These are phyloP conservation scores for Falco punctatus DNA, from an alignment of 2,113 vertebrate species.

Conservation along the genomic window DNA sequence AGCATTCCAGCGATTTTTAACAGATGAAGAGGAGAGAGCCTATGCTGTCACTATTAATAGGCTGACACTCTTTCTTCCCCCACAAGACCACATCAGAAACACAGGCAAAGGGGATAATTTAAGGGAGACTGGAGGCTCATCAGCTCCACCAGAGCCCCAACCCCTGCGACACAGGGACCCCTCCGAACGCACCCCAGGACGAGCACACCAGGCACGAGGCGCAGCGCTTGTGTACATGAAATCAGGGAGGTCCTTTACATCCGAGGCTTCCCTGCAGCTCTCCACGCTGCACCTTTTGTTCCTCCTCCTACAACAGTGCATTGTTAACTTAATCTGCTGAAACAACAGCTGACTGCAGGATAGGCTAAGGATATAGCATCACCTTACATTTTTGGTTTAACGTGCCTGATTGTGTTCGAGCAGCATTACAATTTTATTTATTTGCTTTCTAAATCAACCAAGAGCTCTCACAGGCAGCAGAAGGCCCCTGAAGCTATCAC, in stretches of 20 bases:
- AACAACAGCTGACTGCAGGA: background rate
- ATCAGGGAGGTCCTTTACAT: background rate
- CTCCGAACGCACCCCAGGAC: fast-evolving
- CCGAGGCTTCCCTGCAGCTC: fast-evolving
- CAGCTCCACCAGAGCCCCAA: background rate
- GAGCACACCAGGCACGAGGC: fast-evolving
- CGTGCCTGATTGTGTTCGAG: background rate
- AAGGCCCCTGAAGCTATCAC: constrained; percentile 34
- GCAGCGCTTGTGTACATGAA: fast-evolving
- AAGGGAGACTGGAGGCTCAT: background rate
- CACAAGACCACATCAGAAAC: constrained; percentile 15
- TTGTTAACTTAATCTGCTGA: background rate
- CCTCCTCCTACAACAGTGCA: background rate
- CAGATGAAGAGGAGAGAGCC: constrained; percentile 28
- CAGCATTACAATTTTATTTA: background rate
- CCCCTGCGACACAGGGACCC: background rate
- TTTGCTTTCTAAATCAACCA: constrained; percentile 29
- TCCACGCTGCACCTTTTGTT: background rate
- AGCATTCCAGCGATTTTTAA: constrained; percentile 35
- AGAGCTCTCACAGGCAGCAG: background rate
- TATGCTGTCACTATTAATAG: constrained; percentile 7
- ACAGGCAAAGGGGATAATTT: background rate
- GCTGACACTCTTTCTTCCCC: constrained; percentile 37
- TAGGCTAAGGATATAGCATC: background rate
- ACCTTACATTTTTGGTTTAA: background rate